phyloP scores from a whole-genome alignment of 2,888 invertebrate genomes.

The Lutraria lutraria region DNA sequence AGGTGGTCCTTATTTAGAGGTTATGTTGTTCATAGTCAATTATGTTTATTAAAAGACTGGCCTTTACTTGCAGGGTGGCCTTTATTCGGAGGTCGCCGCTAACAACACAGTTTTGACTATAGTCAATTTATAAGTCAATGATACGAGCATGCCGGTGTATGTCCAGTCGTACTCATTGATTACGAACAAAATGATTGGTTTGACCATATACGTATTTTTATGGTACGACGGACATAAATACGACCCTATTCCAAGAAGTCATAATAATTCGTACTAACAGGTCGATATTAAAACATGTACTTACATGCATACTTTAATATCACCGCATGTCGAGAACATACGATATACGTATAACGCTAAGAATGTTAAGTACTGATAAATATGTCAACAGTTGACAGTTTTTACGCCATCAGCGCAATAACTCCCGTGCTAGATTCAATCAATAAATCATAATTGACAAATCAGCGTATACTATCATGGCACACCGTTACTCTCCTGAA shows the following conservation, averaged over 20 bases:
- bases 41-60: too few species aligned
- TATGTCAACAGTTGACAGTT: background rate
- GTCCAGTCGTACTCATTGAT: background rate
- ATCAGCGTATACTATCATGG: background rate
- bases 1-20: too few species aligned
- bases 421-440: background rate
- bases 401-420: background rate
- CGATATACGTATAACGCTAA: too few species aligned
- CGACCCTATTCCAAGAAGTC: background rate
- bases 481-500: background rate
- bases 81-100: too few species aligned
- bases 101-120: too few species aligned
- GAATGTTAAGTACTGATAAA: conserved; percentile 4
- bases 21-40: too few species aligned
- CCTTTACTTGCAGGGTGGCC: too few species aligned
- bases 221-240: background rate
- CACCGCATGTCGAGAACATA: background rate
- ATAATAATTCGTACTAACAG: background rate
- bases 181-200: background rate
- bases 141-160: too few species aligned
- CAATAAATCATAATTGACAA: background rate
- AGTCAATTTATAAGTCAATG: too few species aligned
- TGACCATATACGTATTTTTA: background rate
- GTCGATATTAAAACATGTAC: background rate
- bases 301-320: background rate